A percentile compares a stretch with the other conserved stretches of the same genome.
Conservation (phyloP, 2,888 invertebrate species). For the Lypha dubia region DNA sequence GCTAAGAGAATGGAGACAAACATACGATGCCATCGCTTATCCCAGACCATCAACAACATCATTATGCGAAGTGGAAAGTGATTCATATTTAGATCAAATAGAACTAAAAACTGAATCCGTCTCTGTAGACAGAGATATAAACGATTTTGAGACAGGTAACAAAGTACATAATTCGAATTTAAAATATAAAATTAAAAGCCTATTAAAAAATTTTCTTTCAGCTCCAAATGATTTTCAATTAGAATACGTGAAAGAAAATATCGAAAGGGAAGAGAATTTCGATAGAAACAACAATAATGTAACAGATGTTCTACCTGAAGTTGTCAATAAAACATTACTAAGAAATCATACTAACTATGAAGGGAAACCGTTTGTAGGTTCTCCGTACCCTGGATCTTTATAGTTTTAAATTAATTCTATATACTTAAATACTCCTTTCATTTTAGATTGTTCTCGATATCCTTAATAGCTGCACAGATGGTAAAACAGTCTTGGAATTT, state of each 20-base stretch:
- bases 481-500: constrained; percentile 72
- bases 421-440: too few species aligned
- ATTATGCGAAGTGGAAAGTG: constrained; percentile 40
- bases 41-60: constrained; percentile 39
- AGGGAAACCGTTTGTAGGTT: constrained; percentile 58
- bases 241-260: neutral
- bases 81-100: constrained; percentile 65
- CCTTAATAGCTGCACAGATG: constrained; percentile 56
- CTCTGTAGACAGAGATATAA: constrained; percentile 22
- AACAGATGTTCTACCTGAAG: neutral
- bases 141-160: constrained; percentile 26
- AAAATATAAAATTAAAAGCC: neutral
- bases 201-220: constrained; percentile 2
- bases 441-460: constrained; percentile 66
- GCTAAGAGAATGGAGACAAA: constrained; percentile 72
- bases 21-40: constrained; percentile 51
- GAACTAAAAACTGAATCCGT: constrained; percentile 66
- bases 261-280: constrained; percentile 14
- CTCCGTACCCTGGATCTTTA: too few species aligned
- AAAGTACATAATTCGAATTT: neutral
- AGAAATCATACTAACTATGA: constrained; percentile 23
- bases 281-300: constrained; percentile 15
- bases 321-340: neutral
- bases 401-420: too few species aligned
- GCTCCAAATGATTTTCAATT: constrained; percentile 25